Conservation (phyloP, 2,888 invertebrate genomes). For the Drosophila infuscata region DNA sequence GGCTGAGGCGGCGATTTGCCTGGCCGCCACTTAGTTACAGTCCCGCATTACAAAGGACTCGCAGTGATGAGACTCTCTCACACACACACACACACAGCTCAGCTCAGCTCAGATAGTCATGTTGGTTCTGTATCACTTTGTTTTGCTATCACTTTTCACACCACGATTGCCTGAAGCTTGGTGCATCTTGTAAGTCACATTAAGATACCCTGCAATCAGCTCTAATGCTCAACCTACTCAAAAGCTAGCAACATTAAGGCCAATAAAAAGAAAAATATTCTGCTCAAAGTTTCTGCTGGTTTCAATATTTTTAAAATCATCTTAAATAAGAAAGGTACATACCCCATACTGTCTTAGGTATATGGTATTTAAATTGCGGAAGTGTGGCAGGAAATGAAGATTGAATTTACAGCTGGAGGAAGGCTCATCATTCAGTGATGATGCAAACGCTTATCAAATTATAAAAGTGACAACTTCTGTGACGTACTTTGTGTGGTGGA, state of each 20-base stretch:
- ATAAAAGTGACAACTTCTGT: slow-evolving; percentile 37
- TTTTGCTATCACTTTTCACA: slow-evolving; percentile 24
- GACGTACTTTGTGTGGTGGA: neutral
- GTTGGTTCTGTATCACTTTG: slow-evolving; percentile 12
- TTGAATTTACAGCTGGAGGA: slow-evolving; percentile 53
- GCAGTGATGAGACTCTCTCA: slow-evolving; percentile 10
- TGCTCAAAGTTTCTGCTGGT: neutral
- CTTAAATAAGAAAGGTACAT: neutral
- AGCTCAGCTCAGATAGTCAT: slow-evolving; percentile 8
- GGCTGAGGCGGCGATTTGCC: slow-evolving; percentile 13
- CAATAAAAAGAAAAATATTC: neutral
- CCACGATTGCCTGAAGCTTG: neutral
- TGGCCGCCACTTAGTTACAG: slow-evolving; percentile 30
- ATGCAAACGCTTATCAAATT: slow-evolving; percentile 53
- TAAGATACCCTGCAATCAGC: neutral
- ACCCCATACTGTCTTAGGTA: neutral
- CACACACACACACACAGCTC: slow-evolving; percentile 2
- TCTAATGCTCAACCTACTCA: neutral
- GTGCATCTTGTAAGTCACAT: neutral
- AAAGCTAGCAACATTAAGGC: neutral
- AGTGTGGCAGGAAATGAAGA: slow-evolving; percentile 56
- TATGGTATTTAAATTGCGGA: slow-evolving; percentile 35
- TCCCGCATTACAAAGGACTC: slow-evolving; percentile 44
- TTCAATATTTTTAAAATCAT: too few relatives aligned
- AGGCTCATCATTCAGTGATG: slow-evolving; percentile 51